Evolutionary conservation across 1,140 invertebrate species (phyloP).

Genomic region (Nymphalis io): DNA sequence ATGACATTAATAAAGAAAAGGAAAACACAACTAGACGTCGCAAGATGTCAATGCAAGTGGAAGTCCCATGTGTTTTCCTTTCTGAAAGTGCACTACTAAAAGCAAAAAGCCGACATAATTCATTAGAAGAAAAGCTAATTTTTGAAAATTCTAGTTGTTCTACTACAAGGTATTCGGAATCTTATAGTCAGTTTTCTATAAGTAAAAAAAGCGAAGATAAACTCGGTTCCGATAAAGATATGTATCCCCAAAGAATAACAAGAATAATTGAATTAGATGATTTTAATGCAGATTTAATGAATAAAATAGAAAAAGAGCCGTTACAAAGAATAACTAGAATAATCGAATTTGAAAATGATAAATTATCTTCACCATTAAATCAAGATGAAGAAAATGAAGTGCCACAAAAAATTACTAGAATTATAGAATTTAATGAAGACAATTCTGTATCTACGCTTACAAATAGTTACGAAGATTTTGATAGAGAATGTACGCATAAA

Average conservation of each 20-base stretch:
- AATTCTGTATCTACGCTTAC: constrained; percentile 61
- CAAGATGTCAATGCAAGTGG: constrained; percentile 79
- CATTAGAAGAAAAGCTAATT: constrained; percentile 69
- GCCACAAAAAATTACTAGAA: constrained; percentile 72
- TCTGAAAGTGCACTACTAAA: constrained; percentile 74
- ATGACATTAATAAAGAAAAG: constrained; percentile 73
- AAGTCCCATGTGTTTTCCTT: constrained; percentile 79
- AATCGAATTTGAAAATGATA: constrained; percentile 73
- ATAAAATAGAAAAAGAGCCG: constrained; percentile 60
- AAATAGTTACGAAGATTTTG: constrained; percentile 50
- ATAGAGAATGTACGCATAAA: constrained; percentile 61
- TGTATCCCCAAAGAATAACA: constrained; percentile 57
- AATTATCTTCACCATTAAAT: constrained; percentile 52
- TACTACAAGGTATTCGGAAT: constrained; percentile 35
- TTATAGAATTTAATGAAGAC: constrained; percentile 71
- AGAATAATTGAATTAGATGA: constrained; percentile 69
- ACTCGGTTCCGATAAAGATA: constrained; percentile 46
- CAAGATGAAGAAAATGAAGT: constrained; percentile 62
- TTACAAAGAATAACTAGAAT: constrained; percentile 72
- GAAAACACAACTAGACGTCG: constrained; percentile 66
- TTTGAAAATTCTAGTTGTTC: constrained; percentile 57
- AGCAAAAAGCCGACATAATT: constrained; percentile 72
- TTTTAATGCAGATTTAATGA: constrained; percentile 53
- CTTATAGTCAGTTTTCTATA: constrained; percentile 32
- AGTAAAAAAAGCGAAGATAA: constrained; percentile 39